Base-by-base conservation (phyloP, 1,140 invertebrate species). In the Reticulitermes speratus region DNA sequence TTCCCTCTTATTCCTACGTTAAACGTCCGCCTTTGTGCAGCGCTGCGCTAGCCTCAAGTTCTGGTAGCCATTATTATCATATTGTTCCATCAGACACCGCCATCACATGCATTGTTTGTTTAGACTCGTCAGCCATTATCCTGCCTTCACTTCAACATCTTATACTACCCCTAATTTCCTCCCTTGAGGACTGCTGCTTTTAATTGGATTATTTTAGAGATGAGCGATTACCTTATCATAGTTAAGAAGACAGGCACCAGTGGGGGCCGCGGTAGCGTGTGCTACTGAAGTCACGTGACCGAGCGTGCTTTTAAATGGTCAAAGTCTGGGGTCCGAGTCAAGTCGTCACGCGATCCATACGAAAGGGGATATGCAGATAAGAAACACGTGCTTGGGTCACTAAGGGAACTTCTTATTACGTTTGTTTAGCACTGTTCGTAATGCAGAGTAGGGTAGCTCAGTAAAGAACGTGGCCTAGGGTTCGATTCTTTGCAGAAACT, bases 101-200 rank as follows among this genome's bases (percentile, higher is more conserved):
- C 65, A 30, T 75, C 25, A 75, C 65, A 30, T 75, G 65, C n/a
- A 30, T 75, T 75, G n/a, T 75, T 75, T 75, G 65, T 75, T 75
- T 75, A 30, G n/a, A 75, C 65, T 75, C 65, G 65, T 75, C 65
- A 75, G 14, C 65, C n/a, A 30, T 30, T 25, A 75, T 2, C 65
- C 65, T 25, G 25, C 59, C 19, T 65, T 65, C 21, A 75, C 65
- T 30, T 75, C 65, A 75, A 30, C 65, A 75, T 75, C 65, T 75
- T 75, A 75, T 75, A 75, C 65, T 75, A 75, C 65, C 65, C 65
- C 65, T 75, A 75, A 75, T 75, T 75, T 75, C 65, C 65, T 75
- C 65, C 65, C 65, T 75, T 30, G 65, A 75, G 65, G 65, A 30
- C n/a, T 75, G 65, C 65, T 75, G 65, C 65, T 30, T 75, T 75